Evolutionary conservation across 2,113 vertebrate genomes (phyloP).

Genomic region (Nothobranchius kuhntae): DNA sequence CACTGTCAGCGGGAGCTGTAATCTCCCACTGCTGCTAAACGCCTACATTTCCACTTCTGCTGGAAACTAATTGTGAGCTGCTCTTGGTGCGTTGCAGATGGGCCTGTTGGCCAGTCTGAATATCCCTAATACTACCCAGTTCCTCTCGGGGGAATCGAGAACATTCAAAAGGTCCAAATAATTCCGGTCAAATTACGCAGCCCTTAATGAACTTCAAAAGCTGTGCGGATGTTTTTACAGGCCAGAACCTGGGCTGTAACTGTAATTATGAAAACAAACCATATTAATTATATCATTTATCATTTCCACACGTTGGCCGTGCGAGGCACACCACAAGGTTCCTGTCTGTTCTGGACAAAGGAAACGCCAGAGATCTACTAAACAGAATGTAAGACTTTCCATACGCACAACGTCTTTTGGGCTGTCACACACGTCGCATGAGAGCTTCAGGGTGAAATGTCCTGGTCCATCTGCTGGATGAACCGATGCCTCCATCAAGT

Average conservation of each 20-base stretch:
- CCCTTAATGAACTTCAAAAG: conserved; percentile 74
- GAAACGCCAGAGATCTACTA: conserved; percentile 44
- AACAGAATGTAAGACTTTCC: conserved; percentile 58
- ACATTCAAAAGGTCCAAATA: conserved; percentile 65
- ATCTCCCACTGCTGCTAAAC: conserved; percentile 67
- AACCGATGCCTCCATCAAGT: conserved; percentile 18
- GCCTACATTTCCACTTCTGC: conserved; percentile 65
- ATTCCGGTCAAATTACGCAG: conserved; percentile 69
- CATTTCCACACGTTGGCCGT: conserved; percentile 68
- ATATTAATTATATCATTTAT: conserved; percentile 75
- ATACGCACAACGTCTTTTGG: conserved; percentile 24
- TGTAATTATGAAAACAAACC: conserved; percentile 78
- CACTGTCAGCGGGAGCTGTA: conserved; percentile 73
- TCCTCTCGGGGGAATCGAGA: conserved; percentile 62
- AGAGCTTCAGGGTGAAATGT: conserved; percentile 33
- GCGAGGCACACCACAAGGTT: conserved; percentile 51
- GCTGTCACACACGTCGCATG: conserved; percentile 35
- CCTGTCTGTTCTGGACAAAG: conserved; percentile 45
- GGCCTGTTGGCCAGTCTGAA: conserved; percentile 63
- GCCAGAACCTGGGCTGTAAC: conserved; percentile 63
- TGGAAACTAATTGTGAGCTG: conserved; percentile 70
- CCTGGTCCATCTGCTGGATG: conserved; percentile 24
- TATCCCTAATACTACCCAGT: conserved; percentile 70
- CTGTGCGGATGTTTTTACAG: conserved; percentile 72
- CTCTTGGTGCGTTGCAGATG: conserved; percentile 64